phyloP scores from a whole-genome alignment of 2,113 vertebrate species.

The Hippolais icterina region DNA sequence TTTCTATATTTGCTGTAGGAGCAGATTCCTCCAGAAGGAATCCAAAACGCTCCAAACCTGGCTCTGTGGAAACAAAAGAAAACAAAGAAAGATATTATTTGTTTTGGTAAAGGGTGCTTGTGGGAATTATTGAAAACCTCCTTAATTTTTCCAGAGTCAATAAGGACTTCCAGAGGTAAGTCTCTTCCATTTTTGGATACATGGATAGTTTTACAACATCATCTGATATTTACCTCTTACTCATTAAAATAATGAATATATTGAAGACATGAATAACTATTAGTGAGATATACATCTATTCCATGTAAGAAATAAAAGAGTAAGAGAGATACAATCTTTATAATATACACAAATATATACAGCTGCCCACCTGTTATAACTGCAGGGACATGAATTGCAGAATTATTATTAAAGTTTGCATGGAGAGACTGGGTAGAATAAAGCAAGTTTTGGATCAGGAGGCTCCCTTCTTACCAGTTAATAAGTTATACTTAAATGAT shows the following conservation, averaged over 20 bases:
- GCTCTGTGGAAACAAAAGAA: background rate
- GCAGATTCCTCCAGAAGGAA: background rate
- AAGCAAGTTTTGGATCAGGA: background rate
- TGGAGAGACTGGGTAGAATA: background rate
- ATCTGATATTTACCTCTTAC: background rate
- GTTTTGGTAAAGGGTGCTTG: background rate
- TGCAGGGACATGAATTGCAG: background rate
- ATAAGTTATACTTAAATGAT: background rate
- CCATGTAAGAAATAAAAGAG: background rate
- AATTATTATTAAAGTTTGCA: background rate
- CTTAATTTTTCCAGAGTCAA: background rate
- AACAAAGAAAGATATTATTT: background rate
- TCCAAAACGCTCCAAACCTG: background rate
- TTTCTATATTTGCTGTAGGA: background rate
- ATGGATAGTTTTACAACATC: background rate
- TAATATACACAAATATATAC: background rate
- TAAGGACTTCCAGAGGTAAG: background rate
- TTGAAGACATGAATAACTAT: background rate
- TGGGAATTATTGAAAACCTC: background rate
- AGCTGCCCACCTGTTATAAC: background rate
- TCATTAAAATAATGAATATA: background rate
- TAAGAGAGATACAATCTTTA: background rate
- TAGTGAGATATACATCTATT: background rate
- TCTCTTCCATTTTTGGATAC: background rate
- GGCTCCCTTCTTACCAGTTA: background rate